These are phyloP conservation scores for Acipenser ruthenus DNA, from an alignment of 2,797 vertebrate genomes.

Conservation along the genomic window DNA sequence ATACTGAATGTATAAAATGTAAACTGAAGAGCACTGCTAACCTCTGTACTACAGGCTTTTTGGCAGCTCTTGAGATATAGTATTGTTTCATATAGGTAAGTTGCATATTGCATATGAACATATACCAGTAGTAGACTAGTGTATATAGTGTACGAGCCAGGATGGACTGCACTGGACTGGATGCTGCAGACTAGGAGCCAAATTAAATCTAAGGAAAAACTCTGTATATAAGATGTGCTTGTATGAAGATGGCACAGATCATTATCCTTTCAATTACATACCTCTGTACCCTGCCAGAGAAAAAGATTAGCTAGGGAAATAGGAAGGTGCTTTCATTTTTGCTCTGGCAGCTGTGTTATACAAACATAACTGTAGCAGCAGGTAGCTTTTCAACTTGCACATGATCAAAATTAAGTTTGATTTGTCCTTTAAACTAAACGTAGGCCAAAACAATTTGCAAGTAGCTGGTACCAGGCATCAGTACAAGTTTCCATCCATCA, in stretches of 20 bases:
- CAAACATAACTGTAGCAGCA: conserved; percentile 49
- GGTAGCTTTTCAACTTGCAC: conserved; percentile 52
- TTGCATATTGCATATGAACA: no score
- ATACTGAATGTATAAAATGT: no score
- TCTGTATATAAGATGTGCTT: neutral
- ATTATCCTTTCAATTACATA: conserved; percentile 14
- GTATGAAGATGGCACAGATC: conserved; percentile 3
- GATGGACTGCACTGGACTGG: no score
- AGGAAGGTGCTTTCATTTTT: conserved; percentile 1
- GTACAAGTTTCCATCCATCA: conserved; percentile 61
- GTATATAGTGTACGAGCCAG: no score
- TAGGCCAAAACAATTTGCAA: conserved; percentile 68
- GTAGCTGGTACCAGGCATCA: conserved; percentile 60
- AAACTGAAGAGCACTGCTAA: no score
- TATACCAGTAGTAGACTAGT: no score
- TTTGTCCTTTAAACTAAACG: conserved; percentile 56
- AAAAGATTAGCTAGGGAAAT: neutral
- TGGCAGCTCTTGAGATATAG: no score
- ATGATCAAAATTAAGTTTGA: conserved; percentile 58
- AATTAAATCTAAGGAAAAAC: neutral
- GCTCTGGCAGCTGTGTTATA: conserved; percentile 32
- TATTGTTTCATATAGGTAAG: no score
- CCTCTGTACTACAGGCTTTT: no score
- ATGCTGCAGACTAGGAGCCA: neutral
- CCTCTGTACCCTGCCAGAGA: neutral